phyloP scores from a whole-genome alignment of 2,888 invertebrate genomes.

The Netelia inedita region DNA sequence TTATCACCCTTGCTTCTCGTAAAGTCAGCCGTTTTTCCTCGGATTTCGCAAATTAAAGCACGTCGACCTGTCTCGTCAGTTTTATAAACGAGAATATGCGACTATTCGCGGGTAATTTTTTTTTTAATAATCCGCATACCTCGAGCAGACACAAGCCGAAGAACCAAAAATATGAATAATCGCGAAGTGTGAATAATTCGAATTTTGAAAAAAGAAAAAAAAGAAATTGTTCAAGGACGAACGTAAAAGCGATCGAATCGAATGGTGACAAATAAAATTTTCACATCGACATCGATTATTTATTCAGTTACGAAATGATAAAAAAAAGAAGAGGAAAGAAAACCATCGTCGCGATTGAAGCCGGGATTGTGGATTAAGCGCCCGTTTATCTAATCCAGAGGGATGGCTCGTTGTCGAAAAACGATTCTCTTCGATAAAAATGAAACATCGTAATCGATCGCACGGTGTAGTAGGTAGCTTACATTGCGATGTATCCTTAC shows the following conservation, averaged over 20 bases:
- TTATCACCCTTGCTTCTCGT: slow-evolving; percentile 19
- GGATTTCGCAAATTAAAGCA: slow-evolving; percentile 18
- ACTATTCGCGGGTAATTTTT: not conserved
- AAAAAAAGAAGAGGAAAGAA: no score
- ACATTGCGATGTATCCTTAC: slow-evolving; percentile 55
- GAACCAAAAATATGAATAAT: no score
- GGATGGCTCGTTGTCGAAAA: slow-evolving; percentile 28
- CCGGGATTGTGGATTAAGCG: not conserved
- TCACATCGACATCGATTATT: no score
- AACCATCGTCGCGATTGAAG: no score
- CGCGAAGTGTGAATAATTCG: no score
- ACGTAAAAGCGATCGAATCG: no score
- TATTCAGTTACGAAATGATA: no score
- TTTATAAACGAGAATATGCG: slow-evolving; percentile 19
- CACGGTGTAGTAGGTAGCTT: slow-evolving; percentile 40
- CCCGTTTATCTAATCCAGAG: not conserved
- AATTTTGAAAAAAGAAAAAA: no score
- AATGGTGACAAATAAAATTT: no score
- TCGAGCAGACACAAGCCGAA: no score
- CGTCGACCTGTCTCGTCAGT: slow-evolving; percentile 16
- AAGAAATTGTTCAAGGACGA: no score
- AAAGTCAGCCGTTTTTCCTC: slow-evolving; percentile 1
- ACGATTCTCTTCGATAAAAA: slow-evolving; percentile 10
- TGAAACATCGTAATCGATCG: slow-evolving; percentile 54
- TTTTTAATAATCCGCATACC: no score